phyloP scores from a whole-genome alignment of 2,888 invertebrate species.

The Silvanus unidentatus region DNA sequence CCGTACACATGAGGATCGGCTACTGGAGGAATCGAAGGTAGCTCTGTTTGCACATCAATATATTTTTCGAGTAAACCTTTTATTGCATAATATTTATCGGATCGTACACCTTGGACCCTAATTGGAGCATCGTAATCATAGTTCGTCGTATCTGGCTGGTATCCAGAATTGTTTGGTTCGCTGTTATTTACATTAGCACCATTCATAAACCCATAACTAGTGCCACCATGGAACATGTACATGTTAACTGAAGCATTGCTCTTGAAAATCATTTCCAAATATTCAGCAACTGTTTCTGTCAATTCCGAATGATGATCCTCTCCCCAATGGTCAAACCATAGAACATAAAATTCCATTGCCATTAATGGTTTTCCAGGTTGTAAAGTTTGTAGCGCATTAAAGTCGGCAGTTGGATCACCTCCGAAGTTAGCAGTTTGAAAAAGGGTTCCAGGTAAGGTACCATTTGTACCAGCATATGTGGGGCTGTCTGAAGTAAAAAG shows the following conservation, averaged over 20 bases:
- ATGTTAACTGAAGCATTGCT: constrained; percentile 66
- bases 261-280: constrained; percentile 25
- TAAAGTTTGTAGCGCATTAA: constrained; percentile 41
- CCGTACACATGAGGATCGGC: too few species aligned
- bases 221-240: constrained; percentile 90
- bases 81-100: constrained; percentile 60
- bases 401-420: constrained; percentile 39
- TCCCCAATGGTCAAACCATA: constrained; percentile 56
- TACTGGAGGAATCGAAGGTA: constrained; percentile 7
- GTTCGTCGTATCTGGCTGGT: constrained; percentile 38
- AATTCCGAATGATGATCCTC: constrained; percentile 35
- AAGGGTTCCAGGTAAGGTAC: constrained; percentile 25
- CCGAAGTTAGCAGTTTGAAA: constrained; percentile 52
- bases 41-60: constrained; percentile 18
- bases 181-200: constrained; percentile 29
- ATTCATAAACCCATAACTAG: constrained; percentile 69
- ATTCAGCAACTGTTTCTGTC: too few species aligned
- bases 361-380: constrained; percentile 50
- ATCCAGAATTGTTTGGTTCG: too few species aligned
- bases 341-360: constrained; percentile 55
- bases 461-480: constrained; percentile 20
- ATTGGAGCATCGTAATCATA: constrained; percentile 77
- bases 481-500: constrained; percentile 51
- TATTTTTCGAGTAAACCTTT: constrained; percentile 50
- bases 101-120: constrained; percentile 82